These are phyloP conservation scores for Forbesichthys papilliferus DNA, from an alignment of 2,113 vertebrate species.

Conservation along the genomic window DNA sequence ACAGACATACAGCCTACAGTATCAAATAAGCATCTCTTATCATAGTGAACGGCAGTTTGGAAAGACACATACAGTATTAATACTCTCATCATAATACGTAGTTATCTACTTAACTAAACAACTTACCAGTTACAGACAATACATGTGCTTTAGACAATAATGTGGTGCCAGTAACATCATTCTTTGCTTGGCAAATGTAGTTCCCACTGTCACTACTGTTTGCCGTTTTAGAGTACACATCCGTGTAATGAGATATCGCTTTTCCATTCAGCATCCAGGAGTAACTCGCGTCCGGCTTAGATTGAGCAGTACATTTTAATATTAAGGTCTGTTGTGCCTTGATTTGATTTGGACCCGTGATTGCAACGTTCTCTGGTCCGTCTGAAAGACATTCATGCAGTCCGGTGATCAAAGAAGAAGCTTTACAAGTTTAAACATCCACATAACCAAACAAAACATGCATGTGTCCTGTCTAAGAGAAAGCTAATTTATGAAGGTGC, in stretches of 20 bases:
- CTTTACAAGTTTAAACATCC: too few relatives aligned
- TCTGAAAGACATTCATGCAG: slow-evolving; percentile 48
- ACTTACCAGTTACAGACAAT: slow-evolving; percentile 30
- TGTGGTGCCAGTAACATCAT: slow-evolving; percentile 17
- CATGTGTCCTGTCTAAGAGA: too few relatives aligned
- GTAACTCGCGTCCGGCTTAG: slow-evolving; percentile 41
- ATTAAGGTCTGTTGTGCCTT: background rate
- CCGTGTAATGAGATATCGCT: slow-evolving; percentile 6
- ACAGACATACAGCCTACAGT: too few relatives aligned
- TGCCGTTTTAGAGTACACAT: slow-evolving; percentile 1
- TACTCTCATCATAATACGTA: too few relatives aligned
- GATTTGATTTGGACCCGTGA: slow-evolving; percentile 30
- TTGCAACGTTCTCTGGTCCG: slow-evolving; percentile 55
- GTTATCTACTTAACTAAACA: too few relatives aligned
- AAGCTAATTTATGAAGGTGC: too few relatives aligned
- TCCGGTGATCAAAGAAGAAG: background rate
- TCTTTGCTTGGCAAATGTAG: slow-evolving; percentile 39
- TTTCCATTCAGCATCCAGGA: slow-evolving; percentile 52
- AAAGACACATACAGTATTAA: too few relatives aligned
- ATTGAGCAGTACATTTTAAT: slow-evolving; percentile 52
- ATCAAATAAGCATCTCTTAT: too few relatives aligned
- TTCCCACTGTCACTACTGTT: slow-evolving; percentile 22
- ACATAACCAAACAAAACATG: too few relatives aligned
- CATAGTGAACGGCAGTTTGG: too few relatives aligned
- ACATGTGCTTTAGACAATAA: background rate